Evolutionary conservation across 1,140 invertebrate species (phyloP).

Genomic region (Conus ventricosus): DNA sequence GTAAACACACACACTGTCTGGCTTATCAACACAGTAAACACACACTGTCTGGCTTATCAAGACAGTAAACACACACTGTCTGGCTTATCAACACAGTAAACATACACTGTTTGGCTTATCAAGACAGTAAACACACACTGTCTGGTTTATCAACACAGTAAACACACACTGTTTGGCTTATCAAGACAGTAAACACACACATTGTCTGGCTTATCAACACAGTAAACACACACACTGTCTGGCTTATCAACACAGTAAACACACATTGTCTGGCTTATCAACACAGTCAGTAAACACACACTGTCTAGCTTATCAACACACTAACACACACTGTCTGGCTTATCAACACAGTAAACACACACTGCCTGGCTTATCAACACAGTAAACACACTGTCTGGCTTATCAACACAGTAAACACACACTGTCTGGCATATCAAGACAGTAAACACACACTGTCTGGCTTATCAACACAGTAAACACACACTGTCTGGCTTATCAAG

Average conservation of each 20-base stretch:
- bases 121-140: neutral
- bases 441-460: neutral
- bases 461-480: neutral
- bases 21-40: neutral
- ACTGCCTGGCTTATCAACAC: no score
- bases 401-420: neutral
- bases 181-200: neutral
- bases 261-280: no score
- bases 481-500: no score
- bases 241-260: neutral
- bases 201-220: neutral
- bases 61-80: neutral
- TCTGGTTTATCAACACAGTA: neutral
- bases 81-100: neutral
- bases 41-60: no score
- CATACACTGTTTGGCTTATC: no score
- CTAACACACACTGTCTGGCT: neutral
- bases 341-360: neutral
- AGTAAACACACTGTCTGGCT: neutral
- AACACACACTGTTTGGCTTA: no score
- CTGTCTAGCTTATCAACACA: neutral
- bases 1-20: neutral
- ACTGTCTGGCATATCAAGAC: no score
- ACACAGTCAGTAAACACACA: neutral
- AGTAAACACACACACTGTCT: neutral